These are phyloP conservation scores for Dicyrtoma fusca DNA, from an alignment of 2,888 invertebrate genomes.

Conservation along the genomic window DNA sequence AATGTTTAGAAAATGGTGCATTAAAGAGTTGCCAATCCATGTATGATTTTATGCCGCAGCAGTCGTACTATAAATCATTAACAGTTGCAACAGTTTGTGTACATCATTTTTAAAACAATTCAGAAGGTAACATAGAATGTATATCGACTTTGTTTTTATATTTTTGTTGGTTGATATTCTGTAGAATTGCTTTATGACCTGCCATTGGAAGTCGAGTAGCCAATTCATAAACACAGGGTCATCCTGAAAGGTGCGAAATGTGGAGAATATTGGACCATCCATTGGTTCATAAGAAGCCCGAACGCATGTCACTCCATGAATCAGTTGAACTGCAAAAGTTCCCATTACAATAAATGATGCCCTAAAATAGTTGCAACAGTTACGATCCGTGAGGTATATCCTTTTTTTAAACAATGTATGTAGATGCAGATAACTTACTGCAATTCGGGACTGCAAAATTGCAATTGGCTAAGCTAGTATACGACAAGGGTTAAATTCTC, in stretches of 20 bases:
- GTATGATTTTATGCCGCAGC: slow-evolving; percentile 26
- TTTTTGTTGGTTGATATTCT: too few relatives aligned
- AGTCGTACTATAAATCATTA: too few relatives aligned
- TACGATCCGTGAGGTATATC: too few relatives aligned
- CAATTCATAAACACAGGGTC: not conserved
- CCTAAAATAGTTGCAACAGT: too few relatives aligned
- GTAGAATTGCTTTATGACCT: slow-evolving; percentile 17
- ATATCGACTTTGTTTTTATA: not conserved
- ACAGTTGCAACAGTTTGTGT: too few relatives aligned
- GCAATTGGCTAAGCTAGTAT: too few relatives aligned
- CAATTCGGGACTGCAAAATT: too few relatives aligned
- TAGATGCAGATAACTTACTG: too few relatives aligned
- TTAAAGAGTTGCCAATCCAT: slow-evolving; percentile 25
- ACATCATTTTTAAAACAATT: not conserved
- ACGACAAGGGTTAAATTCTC: too few relatives aligned
- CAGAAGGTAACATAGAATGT: not conserved
- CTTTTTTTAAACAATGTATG: too few relatives aligned
- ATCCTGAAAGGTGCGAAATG: slow-evolving; percentile 7
- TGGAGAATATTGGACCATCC: slow-evolving; percentile 24
- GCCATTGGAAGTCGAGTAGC: slow-evolving; percentile 32
- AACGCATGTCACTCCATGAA: slow-evolving; percentile 29
- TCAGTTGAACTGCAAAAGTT: slow-evolving; percentile 21
- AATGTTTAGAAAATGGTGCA: not conserved
- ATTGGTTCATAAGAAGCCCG: slow-evolving; percentile 16
- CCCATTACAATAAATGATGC: slow-evolving; percentile 26